These are phyloP conservation scores for Salvelinus alpinus DNA, from an alignment of 2,113 vertebrate species.

Conservation along the genomic window DNA sequence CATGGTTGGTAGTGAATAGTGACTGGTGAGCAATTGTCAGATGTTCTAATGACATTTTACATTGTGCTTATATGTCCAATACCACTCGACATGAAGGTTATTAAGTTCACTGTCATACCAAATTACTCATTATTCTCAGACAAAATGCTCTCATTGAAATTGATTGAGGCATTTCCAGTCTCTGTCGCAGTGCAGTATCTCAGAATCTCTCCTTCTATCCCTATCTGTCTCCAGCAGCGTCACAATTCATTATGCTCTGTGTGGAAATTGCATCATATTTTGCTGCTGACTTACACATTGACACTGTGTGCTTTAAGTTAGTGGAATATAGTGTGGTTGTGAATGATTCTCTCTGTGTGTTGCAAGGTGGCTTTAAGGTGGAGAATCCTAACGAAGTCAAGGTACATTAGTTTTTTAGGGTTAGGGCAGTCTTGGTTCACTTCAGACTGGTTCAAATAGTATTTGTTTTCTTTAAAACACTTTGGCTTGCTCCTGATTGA, in stretches of 20 bases:
- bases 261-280: not conserved
- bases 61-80: not conserved
- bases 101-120: too few species aligned
- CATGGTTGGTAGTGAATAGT: too few species aligned
- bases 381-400: constrained; percentile 84
- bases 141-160: not conserved
- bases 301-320: not conserved
- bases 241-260: not conserved
- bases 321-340: not conserved
- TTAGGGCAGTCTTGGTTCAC: not conserved
- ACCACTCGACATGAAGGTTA: not conserved
- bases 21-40: too few species aligned
- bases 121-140: too few species aligned
- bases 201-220: not conserved
- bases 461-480: too few species aligned
- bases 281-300: not conserved
- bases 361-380: constrained; percentile 89
- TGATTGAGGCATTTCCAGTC: not conserved
- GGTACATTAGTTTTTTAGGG: constrained; percentile 67
- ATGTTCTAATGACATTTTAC: too few species aligned
- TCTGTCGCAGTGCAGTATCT: not conserved
- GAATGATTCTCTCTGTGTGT: constrained; percentile 34
- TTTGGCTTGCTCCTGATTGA: too few species aligned
- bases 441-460: not conserved
- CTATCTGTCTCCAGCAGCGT: not conserved